Percentiles rank a stretch among this genome's conserved stretches.
phyloP scores from a whole-genome alignment of 2,113 vertebrate genomes.

The Colius striatus region DNA sequence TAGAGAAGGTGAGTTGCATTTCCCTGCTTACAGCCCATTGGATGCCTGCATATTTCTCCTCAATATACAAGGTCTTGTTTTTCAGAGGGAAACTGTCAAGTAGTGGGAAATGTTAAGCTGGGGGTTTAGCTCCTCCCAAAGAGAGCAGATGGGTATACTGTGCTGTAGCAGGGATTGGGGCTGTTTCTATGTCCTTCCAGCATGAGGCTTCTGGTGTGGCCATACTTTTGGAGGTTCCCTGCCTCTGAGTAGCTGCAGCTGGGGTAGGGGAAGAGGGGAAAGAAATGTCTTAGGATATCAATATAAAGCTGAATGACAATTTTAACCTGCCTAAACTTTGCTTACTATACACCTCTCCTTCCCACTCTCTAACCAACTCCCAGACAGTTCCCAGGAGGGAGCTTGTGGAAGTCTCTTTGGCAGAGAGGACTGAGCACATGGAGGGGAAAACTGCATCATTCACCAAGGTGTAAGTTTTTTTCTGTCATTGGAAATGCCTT shows the following conservation, averaged over 20 bases:
- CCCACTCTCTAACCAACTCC: background rate
- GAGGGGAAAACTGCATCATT: background rate
- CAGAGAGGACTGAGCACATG: background rate
- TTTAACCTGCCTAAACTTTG: background rate
- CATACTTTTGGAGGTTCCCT: background rate
- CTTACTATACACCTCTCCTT: background rate
- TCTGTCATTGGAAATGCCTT: background rate
- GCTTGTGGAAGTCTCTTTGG: background rate
- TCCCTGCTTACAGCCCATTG: background rate
- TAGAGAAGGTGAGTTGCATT: background rate
- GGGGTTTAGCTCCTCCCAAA: background rate
- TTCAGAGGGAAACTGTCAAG: background rate
- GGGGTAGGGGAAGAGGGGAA: background rate
- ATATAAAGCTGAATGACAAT: rapidly evolving
- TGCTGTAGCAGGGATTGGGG: background rate
- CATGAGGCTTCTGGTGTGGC: rapidly evolving
- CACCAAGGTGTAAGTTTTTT: background rate
- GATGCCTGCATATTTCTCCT: background rate
- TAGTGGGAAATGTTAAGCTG: background rate
- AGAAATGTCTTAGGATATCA: background rate
- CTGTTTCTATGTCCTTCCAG: background rate
- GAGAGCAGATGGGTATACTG: background rate
- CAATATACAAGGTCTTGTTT: background rate
- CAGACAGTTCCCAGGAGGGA: rapidly evolving
- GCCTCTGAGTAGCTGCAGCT: background rate